These are phyloP conservation scores for Hyphantria cunea DNA, from an alignment of 1,140 invertebrate genomes.

Conservation along the genomic window DNA sequence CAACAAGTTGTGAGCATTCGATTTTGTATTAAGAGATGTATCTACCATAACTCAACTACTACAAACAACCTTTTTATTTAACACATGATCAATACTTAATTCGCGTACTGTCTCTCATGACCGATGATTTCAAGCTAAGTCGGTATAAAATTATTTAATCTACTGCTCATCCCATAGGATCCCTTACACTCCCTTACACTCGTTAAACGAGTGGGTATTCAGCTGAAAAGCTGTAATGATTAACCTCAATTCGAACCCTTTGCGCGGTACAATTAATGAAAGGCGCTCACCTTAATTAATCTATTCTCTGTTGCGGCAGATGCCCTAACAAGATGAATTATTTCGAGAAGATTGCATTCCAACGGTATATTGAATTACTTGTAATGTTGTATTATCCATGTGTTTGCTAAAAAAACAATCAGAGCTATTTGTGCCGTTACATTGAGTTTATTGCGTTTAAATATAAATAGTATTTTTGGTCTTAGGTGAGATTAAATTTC, in stretches of 20 bases:
- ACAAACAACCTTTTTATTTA: too few species aligned
- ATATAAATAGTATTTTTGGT: too few species aligned
- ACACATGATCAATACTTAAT: too few species aligned
- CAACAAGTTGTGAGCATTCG: too few species aligned
- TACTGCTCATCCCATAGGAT: background rate
- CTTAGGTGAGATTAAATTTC: too few species aligned
- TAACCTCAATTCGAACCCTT: constrained; percentile 26
- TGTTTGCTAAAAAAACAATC: background rate
- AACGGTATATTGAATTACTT: constrained; percentile 18
- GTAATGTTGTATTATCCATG: constrained; percentile 1
- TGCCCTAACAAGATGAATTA: constrained; percentile 26
- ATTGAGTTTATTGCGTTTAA: too few species aligned
- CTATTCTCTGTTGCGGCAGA: constrained; percentile 21
- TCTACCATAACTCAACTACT: too few species aligned
- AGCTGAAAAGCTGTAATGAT: constrained; percentile 21
- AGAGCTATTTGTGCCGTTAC: too few species aligned
- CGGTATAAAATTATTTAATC: too few species aligned
- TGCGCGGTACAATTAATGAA: constrained; percentile 19
- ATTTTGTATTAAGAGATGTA: too few species aligned
- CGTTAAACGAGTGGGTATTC: constrained; percentile 7
- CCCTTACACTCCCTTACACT: background rate
- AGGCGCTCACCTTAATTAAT: constrained; percentile 21
- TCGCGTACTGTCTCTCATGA: too few species aligned
- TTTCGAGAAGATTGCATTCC: constrained; percentile 18
- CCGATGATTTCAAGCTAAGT: too few species aligned